Percentiles rank a stretch among this genome's conserved stretches.
Conservation (phyloP, 1,140 invertebrate species). For the Drosophila ficusphila region DNA sequence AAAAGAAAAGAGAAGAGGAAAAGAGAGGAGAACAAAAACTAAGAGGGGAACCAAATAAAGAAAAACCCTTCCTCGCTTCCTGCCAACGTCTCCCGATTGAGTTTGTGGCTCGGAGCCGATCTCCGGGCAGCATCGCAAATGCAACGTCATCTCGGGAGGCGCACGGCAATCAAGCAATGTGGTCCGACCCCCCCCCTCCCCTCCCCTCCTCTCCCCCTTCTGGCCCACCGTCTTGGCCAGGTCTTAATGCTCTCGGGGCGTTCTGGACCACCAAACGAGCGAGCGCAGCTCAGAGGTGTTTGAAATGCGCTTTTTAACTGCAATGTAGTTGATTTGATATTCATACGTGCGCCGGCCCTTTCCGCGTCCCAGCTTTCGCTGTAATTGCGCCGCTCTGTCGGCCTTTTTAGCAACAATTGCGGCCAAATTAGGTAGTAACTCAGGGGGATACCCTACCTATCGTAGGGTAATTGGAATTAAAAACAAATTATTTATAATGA, state of each 20-base stretch:
- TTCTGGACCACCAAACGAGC: slow-evolving; percentile 78
- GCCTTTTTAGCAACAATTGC: slow-evolving; percentile 40
- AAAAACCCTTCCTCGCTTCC: slow-evolving; percentile 72
- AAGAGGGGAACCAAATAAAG: slow-evolving; percentile 18
- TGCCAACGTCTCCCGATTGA: slow-evolving; percentile 44
- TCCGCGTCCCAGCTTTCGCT: slow-evolving; percentile 1
- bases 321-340: slow-evolving; percentile 79
- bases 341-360: slow-evolving; percentile 50
- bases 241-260: slow-evolving; percentile 68
- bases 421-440: neutral
- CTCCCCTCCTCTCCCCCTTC: neutral
- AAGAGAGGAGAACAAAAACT: too few relatives aligned
- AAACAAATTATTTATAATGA: too few relatives aligned
- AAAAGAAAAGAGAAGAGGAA: slow-evolving; percentile 17
- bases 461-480: too few relatives aligned
- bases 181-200: slow-evolving; percentile 45
- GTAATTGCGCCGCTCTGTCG: slow-evolving; percentile 36
- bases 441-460: slow-evolving; percentile 20
- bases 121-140: slow-evolving; percentile 54
- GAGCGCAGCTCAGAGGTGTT: slow-evolving; percentile 62
- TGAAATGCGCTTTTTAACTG: slow-evolving; percentile 80
- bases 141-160: slow-evolving; percentile 74
- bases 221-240: slow-evolving; percentile 2
- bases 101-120: slow-evolving; percentile 36
- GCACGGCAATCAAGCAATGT: slow-evolving; percentile 79